These are phyloP conservation scores for Caenorhabditis sp. DNA, from an alignment of 2,888 invertebrate genomes.

Conservation along the genomic window DNA sequence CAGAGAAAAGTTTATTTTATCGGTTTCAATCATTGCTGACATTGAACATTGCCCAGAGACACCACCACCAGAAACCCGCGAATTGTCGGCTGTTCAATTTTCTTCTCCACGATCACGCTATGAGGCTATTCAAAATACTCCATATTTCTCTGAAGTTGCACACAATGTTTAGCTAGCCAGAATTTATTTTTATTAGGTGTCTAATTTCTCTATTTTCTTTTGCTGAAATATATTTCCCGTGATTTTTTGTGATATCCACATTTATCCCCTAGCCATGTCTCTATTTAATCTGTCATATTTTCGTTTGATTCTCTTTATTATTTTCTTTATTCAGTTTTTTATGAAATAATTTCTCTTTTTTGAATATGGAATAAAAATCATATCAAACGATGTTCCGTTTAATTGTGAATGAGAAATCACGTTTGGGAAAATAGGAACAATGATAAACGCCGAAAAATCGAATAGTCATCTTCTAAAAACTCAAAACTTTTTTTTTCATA, in stretches of 20 bases:
- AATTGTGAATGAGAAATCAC: too few species aligned
- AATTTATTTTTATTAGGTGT: neutral
- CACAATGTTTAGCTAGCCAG: slow-evolving; percentile 28
- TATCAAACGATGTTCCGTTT: too few species aligned
- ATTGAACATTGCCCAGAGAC: slow-evolving; percentile 71
- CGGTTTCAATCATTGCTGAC: slow-evolving; percentile 71
- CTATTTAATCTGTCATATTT: neutral
- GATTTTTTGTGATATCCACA: neutral
- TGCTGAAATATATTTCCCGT: neutral
- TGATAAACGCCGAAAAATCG: too few species aligned
- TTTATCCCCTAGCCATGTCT: neutral
- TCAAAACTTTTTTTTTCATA: too few species aligned
- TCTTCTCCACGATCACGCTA: slow-evolving; percentile 31
- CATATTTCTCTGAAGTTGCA: slow-evolving; percentile 41
- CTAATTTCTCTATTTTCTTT: neutral
- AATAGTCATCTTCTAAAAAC: too few species aligned
- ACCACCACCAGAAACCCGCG: slow-evolving; percentile 63
- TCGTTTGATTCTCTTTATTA: neutral
- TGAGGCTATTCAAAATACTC: slow-evolving; percentile 31
- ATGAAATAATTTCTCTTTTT: too few species aligned
- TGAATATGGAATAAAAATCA: too few species aligned
- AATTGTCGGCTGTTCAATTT: slow-evolving; percentile 35
- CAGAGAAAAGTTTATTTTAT: slow-evolving; percentile 85
- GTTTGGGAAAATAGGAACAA: too few species aligned
- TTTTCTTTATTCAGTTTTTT: too few species aligned